Evolutionary conservation across 2,113 vertebrate species (phyloP).

Genomic region (Hepsetus odoe): DNA sequence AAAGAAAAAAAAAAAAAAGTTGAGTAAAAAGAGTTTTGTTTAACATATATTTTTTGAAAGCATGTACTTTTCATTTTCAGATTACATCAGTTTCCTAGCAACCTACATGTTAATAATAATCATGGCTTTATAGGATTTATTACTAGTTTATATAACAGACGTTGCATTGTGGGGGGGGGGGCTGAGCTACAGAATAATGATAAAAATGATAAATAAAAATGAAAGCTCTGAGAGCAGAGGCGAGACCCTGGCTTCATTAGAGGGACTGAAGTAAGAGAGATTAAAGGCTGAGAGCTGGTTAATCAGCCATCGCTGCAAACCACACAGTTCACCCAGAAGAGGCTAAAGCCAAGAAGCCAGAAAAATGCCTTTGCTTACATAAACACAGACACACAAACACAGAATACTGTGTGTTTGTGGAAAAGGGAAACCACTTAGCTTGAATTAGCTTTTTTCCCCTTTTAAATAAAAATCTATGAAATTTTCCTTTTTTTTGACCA

Average conservation of each 20-base stretch:
- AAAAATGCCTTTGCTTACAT: background rate
- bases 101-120: too few relatives aligned
- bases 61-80: too few relatives aligned
- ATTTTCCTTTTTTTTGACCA: too few relatives aligned
- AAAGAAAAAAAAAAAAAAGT: too few relatives aligned
- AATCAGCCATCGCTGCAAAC: slow-evolving; percentile 4
- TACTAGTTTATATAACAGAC: background rate
- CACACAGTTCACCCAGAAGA: slow-evolving; percentile 9
- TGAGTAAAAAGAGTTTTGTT: too few relatives aligned
- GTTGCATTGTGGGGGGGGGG: slow-evolving; percentile 9
- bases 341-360: background rate
- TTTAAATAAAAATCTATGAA: too few relatives aligned
- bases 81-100: too few relatives aligned
- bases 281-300: slow-evolving; percentile 27
- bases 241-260: slow-evolving; percentile 31
- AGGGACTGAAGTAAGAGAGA: slow-evolving; percentile 34
- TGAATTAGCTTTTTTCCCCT: too few relatives aligned
- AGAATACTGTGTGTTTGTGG: background rate
- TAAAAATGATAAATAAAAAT: too few relatives aligned
- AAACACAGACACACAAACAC: background rate
- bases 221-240: slow-evolving; percentile 33
- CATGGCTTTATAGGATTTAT: background rate
- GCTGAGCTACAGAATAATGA: slow-evolving; percentile 33
- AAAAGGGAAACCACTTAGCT: background rate
- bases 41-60: too few relatives aligned